Evolutionary conservation across 2,113 vertebrate species (phyloP).

Genomic region (Malurus elegans): DNA sequence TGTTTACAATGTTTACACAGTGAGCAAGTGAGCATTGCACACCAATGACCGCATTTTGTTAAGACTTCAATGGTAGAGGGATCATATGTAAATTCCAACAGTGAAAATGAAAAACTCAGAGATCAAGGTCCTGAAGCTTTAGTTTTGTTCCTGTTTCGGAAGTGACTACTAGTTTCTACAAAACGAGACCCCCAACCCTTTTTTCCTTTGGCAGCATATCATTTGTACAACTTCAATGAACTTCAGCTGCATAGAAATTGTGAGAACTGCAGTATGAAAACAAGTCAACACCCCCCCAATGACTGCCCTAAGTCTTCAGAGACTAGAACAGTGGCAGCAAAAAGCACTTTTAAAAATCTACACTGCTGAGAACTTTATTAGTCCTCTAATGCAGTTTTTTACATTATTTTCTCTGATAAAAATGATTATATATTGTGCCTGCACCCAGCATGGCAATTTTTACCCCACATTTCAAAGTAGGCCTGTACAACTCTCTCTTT

Average conservation of each 20-base stretch:
- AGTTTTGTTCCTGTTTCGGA: not conserved
- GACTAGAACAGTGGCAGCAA: not conserved
- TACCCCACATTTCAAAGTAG: not conserved
- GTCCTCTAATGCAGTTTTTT: not conserved
- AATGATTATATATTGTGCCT: not conserved
- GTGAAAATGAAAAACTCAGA: not conserved
- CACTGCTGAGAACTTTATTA: not conserved
- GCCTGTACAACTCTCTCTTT: not conserved
- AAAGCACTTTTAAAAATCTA: not conserved
- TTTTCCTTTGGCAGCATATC: not conserved
- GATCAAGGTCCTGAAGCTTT: not conserved
- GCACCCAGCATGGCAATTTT: not conserved
- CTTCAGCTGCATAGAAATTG: not conserved
- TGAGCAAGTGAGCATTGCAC: not conserved
- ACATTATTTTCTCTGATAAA: not conserved
- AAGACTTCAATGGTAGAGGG: not conserved
- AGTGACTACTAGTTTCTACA: not conserved
- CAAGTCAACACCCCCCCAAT: not conserved
- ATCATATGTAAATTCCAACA: not conserved
- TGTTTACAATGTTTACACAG: not conserved
- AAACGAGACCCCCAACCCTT: not conserved
- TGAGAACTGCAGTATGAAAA: not conserved
- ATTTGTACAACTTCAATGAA: not conserved
- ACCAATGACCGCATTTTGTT: not conserved
- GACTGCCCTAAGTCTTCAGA: not conserved